phyloP scores from a whole-genome alignment of 2,888 invertebrate species.

The Folsomia manolachei region DNA sequence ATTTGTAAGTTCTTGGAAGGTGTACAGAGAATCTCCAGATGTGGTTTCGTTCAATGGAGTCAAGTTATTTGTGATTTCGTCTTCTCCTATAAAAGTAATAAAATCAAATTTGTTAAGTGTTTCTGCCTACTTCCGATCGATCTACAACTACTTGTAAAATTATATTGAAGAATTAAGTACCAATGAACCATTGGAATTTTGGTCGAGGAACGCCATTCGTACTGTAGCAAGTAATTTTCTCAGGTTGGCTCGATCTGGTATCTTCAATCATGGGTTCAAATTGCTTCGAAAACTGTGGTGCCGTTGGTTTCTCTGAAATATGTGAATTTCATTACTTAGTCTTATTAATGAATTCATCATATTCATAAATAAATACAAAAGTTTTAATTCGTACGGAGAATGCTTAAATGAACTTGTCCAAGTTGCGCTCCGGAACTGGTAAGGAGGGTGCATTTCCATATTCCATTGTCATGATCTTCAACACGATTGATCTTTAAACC shows the following conservation, averaged over 20 bases:
- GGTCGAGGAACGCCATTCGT: slow-evolving; percentile 43
- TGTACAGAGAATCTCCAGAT: slow-evolving; percentile 20
- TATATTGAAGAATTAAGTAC: slow-evolving; percentile 27
- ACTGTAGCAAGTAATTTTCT: slow-evolving; percentile 37
- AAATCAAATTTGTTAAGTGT: too few species aligned
- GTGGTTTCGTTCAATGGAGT: slow-evolving; percentile 31
- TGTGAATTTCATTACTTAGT: too few species aligned
- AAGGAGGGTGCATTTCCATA: slow-evolving; percentile 47
- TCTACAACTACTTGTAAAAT: slow-evolving; percentile 1
- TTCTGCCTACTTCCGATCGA: background rate
- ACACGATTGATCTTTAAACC: slow-evolving; percentile 40
- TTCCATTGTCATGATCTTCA: slow-evolving; percentile 42
- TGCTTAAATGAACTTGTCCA: slow-evolving; percentile 35
- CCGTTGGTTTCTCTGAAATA: slow-evolving; percentile 44
- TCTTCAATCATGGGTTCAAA: slow-evolving; percentile 33
- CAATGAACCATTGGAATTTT: slow-evolving; percentile 48
- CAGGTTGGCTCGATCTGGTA: slow-evolving; percentile 19
- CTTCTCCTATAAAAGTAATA: slow-evolving; percentile 30
- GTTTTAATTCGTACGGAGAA: slow-evolving; percentile 37
- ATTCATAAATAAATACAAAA: background rate
- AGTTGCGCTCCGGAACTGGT: slow-evolving; percentile 23
- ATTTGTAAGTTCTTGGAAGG: slow-evolving; percentile 37
- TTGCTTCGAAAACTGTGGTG: slow-evolving; percentile 35
- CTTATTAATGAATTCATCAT: background rate
- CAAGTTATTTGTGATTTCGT: slow-evolving; percentile 37